Evolutionary conservation across 2,113 vertebrate species (phyloP), one percentile per base, ranked within the genome.

Genomic region (Ophiodon elongatus): DNA sequence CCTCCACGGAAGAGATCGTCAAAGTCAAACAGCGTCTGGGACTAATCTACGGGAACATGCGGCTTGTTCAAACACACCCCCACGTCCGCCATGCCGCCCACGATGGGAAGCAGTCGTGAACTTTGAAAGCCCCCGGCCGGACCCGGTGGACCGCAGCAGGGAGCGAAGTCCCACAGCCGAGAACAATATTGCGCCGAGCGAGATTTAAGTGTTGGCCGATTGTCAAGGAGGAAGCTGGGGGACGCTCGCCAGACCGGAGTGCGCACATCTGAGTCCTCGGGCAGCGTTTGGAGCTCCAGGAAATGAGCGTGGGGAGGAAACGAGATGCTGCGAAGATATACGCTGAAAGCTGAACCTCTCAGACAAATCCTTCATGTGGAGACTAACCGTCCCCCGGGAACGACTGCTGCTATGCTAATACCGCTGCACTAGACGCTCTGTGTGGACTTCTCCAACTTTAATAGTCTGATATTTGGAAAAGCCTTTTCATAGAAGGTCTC

Each of bases 211-310:
- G 65, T 65, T 57, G 80, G 76, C 76, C 6, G 27, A 52, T 23
- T 4, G 73, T 23, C n/a, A 77, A 71, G 19, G 87, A 74, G 65
- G 69, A 79, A 72, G 66, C 56, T 1, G n/a, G 76, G 54, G 43
- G 66, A 47, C 15, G 17, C 45, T 13, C 71, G 66, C 66, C 81
- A 73, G 84, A 75, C 64, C 29, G 73, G 23, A 84, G 69, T 52
- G 2, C 56, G 59, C 77, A 60, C 59, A 43, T 63, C 71, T 31
- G 80, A 79, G 75, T 88, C 83, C 73, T 90, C 79, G 33, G 78
- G 81, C 79, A 79, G 81, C 43, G 85, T 89, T 83, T 87, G 81
- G 29, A 79, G 78, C 81, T 4, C 35, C 80, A 75, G 72, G 78
- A 75, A 78, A 80, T 85, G 71, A 77, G 60, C 15, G 31, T 39